Base-by-base conservation (phyloP, 2,113 vertebrate species). In the Hippopotamus amphibius region DNA sequence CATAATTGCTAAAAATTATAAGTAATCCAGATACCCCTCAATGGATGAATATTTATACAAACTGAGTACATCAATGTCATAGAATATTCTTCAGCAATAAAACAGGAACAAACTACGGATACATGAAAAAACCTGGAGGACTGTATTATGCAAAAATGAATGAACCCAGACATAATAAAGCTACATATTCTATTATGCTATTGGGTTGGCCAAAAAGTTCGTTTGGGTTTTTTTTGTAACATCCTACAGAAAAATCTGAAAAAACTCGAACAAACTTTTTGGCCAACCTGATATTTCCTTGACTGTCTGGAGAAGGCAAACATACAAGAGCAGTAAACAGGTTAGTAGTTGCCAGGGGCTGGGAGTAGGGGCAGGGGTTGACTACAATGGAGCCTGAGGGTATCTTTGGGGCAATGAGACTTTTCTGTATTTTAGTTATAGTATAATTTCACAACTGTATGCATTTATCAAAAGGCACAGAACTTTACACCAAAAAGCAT, bases 161-260 rank as follows among this genome's bases (percentile, higher is more conserved):
- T 61, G 71, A 84, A 83, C 37, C 2, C 55, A 88, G 68, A 79
- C 19, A 57, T 21, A 87, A 91, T 37, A 87, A 87, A 74, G 11
- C 84, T 95, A 55, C 59, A 92, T 77, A 57, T 19, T 89, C 80
- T 72, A 43, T 80, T 69, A 72, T 93, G 89, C 71, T 79, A 79
- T 37, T 37, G 37, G 37, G 37, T 37, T 37, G 37, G 37, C 37
- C 37, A 37, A 37, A 37, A 37, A 37, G 37, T 37, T 37, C 37
- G 37, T 37, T 37, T 37, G 37, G 37, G 37, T 37, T 37, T 37
- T 37, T 37, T 37, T 37, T 37, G 37, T 37, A 37, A 37, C 37
- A 37, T 37, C 37, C 37, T 37, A 37, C 37, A 37, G 37, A 37
- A 37, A 37, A 37, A 37, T 37, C 37, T 37, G 37, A 37, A 37